phyloP scores from a whole-genome alignment of 2,113 vertebrate species.

The Malurus cyaneus region DNA sequence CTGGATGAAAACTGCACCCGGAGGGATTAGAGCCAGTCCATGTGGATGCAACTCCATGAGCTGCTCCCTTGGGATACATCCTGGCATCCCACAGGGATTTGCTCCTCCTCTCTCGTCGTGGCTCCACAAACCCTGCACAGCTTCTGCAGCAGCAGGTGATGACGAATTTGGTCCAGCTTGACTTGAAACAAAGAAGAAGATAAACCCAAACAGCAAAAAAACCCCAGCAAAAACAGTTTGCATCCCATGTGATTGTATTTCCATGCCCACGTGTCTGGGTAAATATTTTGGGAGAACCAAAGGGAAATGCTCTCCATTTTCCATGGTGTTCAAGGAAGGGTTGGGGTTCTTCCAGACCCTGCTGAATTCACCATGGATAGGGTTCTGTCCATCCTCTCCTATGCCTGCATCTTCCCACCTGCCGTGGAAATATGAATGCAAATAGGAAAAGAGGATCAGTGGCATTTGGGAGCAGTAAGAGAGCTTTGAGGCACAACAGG shows the following conservation, averaged over 20 bases:
- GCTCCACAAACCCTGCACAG: rapidly evolving
- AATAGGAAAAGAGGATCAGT: neutral
- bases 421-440: neutral
- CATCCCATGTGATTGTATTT: conserved; percentile 44
- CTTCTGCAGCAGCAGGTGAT: neutral
- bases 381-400: rapidly evolving
- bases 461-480: neutral
- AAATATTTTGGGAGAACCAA: conserved; percentile 19
- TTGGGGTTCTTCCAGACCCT: neutral
- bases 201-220: neutral
- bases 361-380: neutral
- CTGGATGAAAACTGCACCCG: neutral
- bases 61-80: neutral
- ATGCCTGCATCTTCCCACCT: neutral
- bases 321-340: neutral
- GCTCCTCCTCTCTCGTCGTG: neutral
- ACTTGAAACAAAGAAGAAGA: neutral
- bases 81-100: neutral
- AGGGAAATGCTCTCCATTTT: neutral
- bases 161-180: neutral
- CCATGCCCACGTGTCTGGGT: conserved; percentile 22
- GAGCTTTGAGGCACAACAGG: neutral
- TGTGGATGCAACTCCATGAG: neutral
- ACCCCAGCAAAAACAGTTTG: neutral
- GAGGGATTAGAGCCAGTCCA: neutral